A percentile compares a stretch with the other conserved stretches of the same genome.
phyloP scores from a whole-genome alignment of 2,113 vertebrate genomes.

The Tamias sibiricus region DNA sequence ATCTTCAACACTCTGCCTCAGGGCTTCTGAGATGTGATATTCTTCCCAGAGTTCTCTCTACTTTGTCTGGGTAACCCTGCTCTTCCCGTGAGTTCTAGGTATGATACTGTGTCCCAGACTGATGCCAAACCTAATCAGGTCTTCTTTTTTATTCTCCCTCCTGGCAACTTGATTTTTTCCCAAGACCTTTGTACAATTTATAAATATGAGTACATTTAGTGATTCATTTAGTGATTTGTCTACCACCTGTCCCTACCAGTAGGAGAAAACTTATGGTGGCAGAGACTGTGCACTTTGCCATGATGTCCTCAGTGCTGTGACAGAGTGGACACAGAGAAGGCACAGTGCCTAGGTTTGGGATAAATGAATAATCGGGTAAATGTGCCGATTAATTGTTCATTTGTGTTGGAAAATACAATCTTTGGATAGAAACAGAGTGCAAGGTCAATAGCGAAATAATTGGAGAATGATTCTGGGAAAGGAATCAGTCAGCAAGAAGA shows the following conservation, averaged over 20 bases:
- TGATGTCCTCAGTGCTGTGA: too few relatives aligned
- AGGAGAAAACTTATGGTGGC: neutral
- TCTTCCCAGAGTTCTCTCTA: neutral
- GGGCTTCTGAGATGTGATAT: neutral
- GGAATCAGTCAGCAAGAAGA: neutral
- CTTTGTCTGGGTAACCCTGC: neutral
- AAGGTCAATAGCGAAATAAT: neutral
- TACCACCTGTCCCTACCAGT: neutral
- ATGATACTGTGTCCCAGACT: neutral
- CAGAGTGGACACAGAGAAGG: neutral
- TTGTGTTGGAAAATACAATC: neutral
- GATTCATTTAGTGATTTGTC: neutral
- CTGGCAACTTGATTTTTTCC: neutral
- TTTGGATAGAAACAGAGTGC: neutral
- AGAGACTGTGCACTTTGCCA: neutral
- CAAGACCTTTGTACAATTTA: neutral
- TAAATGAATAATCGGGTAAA: neutral
- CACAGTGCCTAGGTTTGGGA: neutral
- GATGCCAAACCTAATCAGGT: neutral
- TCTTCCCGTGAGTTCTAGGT: neutral
- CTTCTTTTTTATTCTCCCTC: neutral
- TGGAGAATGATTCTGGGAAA: neutral
- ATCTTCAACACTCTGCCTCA: neutral
- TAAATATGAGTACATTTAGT: neutral
- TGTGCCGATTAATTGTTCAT: neutral